Evolutionary conservation across 2,797 vertebrate species (phyloP).

Genomic region (Leptatherina wallacei): DNA sequence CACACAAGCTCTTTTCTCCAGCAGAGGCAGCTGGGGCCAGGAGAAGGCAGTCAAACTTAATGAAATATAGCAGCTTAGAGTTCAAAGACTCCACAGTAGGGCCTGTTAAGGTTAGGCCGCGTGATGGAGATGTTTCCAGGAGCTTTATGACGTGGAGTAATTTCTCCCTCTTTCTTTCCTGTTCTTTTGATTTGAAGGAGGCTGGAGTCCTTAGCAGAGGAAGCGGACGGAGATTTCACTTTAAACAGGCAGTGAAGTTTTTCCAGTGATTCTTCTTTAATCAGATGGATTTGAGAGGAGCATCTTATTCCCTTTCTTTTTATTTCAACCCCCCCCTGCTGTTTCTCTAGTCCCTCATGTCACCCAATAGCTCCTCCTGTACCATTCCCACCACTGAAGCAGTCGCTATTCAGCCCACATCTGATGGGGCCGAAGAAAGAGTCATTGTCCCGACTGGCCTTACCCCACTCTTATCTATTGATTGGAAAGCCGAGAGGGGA

Average conservation of each 20-base stretch:
- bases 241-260: constrained; percentile 39
- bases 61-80: constrained; percentile 79
- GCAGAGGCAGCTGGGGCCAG: constrained; percentile 57
- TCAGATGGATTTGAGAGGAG: constrained; percentile 56
- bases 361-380: constrained; percentile 76
- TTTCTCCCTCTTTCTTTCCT: constrained; percentile 61
- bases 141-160: constrained; percentile 70
- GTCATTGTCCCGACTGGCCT: constrained; percentile 75
- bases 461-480: constrained; percentile 80
- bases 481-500: constrained; percentile 79
- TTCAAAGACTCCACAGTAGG: constrained; percentile 80
- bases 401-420: constrained; percentile 77
- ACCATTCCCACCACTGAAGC: constrained; percentile 78
- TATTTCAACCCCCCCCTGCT: constrained; percentile 51
- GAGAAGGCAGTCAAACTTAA: constrained; percentile 69
- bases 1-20: constrained; percentile 38
- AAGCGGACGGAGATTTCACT: constrained; percentile 44
- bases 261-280: constrained; percentile 50
- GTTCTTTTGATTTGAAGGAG: constrained; percentile 67
- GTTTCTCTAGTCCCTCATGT: constrained; percentile 72
- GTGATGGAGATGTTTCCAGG: constrained; percentile 79
- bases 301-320: constrained; percentile 67
- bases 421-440: constrained; percentile 80
- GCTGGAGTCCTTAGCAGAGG: constrained; percentile 50
- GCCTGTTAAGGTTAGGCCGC: constrained; percentile 60